These are phyloP conservation scores for Alentia gelatinosa DNA, from an alignment of 2,888 invertebrate species.

Conservation along the genomic window DNA sequence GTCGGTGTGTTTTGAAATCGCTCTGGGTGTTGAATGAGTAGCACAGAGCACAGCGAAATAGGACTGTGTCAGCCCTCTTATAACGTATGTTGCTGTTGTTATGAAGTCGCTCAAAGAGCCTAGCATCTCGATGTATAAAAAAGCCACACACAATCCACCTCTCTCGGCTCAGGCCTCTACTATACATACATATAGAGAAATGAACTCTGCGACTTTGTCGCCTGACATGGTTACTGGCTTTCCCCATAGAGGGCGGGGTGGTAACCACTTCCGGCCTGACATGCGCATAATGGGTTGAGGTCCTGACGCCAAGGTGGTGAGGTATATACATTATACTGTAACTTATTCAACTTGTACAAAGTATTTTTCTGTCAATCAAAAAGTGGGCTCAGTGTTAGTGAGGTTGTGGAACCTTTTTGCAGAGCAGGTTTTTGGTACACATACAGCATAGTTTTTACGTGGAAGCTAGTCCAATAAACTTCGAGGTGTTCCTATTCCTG, in stretches of 20 bases:
- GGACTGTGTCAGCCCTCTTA: too few species aligned
- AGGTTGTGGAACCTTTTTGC: conserved; percentile 32
- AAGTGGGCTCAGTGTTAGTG: conserved; percentile 47
- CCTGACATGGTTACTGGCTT: background rate
- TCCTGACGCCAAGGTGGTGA: background rate
- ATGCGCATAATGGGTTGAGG: background rate
- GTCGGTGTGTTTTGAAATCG: too few species aligned
- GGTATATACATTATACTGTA: conserved; percentile 15
- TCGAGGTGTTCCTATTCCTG: too few species aligned
- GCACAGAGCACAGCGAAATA: too few species aligned
- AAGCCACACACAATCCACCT: background rate
- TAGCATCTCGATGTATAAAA: background rate
- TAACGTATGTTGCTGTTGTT: conserved; percentile 33
- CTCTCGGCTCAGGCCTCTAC: background rate
- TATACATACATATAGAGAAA: background rate
- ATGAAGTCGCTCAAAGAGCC: conserved; percentile 29
- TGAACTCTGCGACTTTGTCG: background rate
- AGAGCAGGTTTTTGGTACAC: background rate
- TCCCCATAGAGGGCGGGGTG: background rate
- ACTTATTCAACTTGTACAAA: conserved; percentile 49
- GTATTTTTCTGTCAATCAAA: conserved; percentile 54
- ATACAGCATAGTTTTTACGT: background rate
- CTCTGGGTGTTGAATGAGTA: too few species aligned
- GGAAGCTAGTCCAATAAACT: conserved; percentile 21
- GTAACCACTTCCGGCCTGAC: background rate